These are phyloP conservation scores for Apis mellifera DNA, from an alignment of 1,140 invertebrate genomes.

Conservation along the genomic window Amel_HAv3.1 CM009931.2:17668501-17669000, in stretches of 20 bases:
- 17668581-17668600: background rate
- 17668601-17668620: background rate
- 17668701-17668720: background rate
- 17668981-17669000: slow-evolving; percentile 37
- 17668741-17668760: slow-evolving; percentile 11
- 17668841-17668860: slow-evolving; percentile 34
- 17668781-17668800: background rate
- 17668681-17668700: slow-evolving; percentile 19
- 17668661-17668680: background rate
- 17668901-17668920: background rate
- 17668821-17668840: slow-evolving; percentile 32
- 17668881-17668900: background rate
- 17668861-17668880: slow-evolving; percentile 23
- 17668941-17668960: background rate
- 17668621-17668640: background rate
- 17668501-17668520: background rate
- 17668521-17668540: too few species aligned
- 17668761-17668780: slow-evolving; percentile 35
- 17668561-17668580: too few species aligned
- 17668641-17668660: background rate
- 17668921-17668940: background rate
- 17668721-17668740: background rate
- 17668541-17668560: background rate
- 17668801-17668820: slow-evolving; percentile 25
- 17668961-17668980: slow-evolving; percentile 36